phyloP scores from a whole-genome alignment of 2,888 invertebrate species.

The Linnaemya vulpina region DNA sequence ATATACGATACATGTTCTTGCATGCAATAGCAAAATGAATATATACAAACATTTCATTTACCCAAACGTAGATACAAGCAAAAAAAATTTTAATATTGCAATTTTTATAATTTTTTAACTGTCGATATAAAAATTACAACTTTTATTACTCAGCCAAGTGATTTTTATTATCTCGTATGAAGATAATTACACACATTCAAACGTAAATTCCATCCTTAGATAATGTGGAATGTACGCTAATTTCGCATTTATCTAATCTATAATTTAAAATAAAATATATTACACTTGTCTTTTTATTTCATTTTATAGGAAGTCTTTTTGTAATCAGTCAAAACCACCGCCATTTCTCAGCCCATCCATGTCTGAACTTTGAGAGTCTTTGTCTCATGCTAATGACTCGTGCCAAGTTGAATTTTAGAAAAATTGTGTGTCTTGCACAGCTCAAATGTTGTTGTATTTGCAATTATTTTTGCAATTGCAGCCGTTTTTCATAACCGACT shows the following conservation, averaged over 20 bases:
- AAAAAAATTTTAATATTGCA: not conserved
- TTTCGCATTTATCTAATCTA: conserved; percentile 12
- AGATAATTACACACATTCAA: conserved; percentile 4
- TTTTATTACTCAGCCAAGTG: conserved; percentile 31
- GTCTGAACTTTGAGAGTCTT: conserved; percentile 5
- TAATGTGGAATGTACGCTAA: not conserved
- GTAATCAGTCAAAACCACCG: conserved; percentile 22
- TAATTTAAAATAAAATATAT: conserved; percentile 17
- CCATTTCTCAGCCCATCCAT: conserved; percentile 1
- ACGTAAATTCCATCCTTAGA: not conserved
- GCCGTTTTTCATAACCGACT: conserved; percentile 18
- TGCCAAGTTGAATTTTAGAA: conserved; percentile 39
- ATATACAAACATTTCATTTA: conserved; percentile 14
- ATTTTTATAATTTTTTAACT: conserved; percentile 39
- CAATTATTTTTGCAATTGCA: conserved; percentile 35
- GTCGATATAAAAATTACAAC: conserved; percentile 49
- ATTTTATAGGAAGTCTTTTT: conserved; percentile 45
- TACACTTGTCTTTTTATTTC: not conserved
- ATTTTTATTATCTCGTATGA: conserved; percentile 45
- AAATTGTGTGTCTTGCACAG: conserved; percentile 8
- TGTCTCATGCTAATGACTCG: conserved; percentile 55
- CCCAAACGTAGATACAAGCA: conserved; percentile 6
- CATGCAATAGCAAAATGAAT: too few relatives aligned
- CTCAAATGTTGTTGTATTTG: conserved; percentile 1
- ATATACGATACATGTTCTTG: too few relatives aligned